phyloP scores from a whole-genome alignment of 2,888 invertebrate species.

The Tipula helvola region DNA sequence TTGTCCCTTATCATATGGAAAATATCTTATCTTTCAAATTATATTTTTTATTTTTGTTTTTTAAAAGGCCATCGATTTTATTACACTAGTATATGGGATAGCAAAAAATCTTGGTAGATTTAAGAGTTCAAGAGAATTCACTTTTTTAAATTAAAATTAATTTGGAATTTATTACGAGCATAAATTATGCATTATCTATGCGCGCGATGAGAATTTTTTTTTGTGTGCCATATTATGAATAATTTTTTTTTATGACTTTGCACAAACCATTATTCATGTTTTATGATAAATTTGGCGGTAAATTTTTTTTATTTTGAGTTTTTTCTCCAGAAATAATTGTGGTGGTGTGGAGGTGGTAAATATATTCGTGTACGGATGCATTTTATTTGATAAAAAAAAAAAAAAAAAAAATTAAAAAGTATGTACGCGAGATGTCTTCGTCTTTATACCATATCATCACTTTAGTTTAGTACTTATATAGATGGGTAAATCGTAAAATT shows the following conservation, averaged over 20 bases:
- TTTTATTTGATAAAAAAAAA: background rate
- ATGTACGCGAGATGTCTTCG: too few relatives aligned
- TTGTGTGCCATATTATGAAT: background rate
- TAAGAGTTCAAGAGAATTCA: background rate
- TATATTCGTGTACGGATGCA: background rate
- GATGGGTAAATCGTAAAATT: too few relatives aligned
- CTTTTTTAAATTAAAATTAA: slow-evolving; percentile 4
- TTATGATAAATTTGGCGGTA: background rate
- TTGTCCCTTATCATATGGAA: background rate
- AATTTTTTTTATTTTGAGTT: background rate
- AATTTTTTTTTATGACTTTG: background rate
- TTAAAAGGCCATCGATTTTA: background rate
- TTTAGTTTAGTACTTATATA: too few relatives aligned
- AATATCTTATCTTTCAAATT: background rate
- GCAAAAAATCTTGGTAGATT: background rate
- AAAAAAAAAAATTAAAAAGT: background rate
- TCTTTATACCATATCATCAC: too few relatives aligned
- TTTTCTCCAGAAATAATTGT: too few relatives aligned
- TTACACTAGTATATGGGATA: background rate
- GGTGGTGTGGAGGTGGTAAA: background rate
- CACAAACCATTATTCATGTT: background rate
- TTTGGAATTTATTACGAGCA: background rate
- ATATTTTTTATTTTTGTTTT: background rate
- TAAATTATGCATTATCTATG: background rate
- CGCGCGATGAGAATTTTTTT: background rate